phyloP scores from a whole-genome alignment of 2,888 invertebrate genomes.

The Petrolisthes manimaculis region DNA sequence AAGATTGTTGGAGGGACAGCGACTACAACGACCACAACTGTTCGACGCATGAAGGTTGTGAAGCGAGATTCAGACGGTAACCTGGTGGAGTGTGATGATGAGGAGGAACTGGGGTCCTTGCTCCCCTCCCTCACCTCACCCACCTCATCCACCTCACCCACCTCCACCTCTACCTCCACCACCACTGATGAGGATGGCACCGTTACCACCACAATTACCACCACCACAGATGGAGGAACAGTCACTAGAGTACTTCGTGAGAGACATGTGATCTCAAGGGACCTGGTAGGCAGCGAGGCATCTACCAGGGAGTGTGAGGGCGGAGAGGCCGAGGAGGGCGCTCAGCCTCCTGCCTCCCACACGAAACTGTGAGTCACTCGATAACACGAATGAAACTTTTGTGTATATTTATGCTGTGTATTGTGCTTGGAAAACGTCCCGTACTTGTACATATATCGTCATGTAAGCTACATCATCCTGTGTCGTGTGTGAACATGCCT shows the following conservation, averaged over 20 bases:
- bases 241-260: conserved; percentile 39
- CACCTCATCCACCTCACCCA: not conserved
- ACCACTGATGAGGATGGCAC: not conserved
- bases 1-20: conserved; percentile 44
- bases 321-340: conserved; percentile 48
- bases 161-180: conserved; percentile 16
- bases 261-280: conserved; percentile 44
- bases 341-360: conserved; percentile 24
- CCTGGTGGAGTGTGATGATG: conserved; percentile 46
- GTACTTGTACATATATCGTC: conserved; percentile 40
- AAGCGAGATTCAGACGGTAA: conserved; percentile 48
- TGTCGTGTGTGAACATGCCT: conserved; percentile 38
- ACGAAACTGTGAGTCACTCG: conserved; percentile 50
- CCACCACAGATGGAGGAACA: conserved; percentile 49
- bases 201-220: conserved; percentile 38
- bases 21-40: conserved; percentile 44
- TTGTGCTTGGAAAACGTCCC: conserved; percentile 44
- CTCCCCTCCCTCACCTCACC: conserved; percentile 15
- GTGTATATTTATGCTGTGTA: conserved; percentile 57
- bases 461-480: conserved; percentile 53
- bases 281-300: conserved; percentile 23
- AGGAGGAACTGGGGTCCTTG: conserved; percentile 1
- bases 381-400: conserved; percentile 40
- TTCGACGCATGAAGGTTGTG: conserved; percentile 45
- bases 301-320: conserved; percentile 52